These are phyloP conservation scores for Sciaenops ocellatus DNA, from an alignment of 2,797 vertebrate genomes.

Conservation along the genomic window DNA sequence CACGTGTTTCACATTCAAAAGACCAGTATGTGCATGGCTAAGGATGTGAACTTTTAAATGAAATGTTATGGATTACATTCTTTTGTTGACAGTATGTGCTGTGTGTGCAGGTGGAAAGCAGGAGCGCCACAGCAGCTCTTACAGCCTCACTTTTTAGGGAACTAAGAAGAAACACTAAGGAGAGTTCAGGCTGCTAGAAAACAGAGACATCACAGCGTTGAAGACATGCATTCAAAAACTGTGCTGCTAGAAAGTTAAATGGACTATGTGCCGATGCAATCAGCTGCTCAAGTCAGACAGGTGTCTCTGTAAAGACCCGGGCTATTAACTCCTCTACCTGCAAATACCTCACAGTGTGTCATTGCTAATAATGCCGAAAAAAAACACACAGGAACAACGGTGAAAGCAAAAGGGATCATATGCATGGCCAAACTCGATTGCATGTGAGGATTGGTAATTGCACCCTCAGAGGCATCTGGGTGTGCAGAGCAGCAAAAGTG, in stretches of 20 bases:
- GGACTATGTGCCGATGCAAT: conserved; percentile 77
- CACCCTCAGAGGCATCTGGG: conserved; percentile 84
- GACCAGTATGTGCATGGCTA: background rate
- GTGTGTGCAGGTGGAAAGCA: conserved; percentile 8
- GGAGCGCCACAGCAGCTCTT: conserved; percentile 12
- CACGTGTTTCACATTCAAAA: background rate
- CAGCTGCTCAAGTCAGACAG: conserved; percentile 80
- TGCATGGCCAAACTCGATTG: conserved; percentile 81
- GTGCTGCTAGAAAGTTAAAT: conserved; percentile 78
- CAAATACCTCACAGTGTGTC: conserved; percentile 73
- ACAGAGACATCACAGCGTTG: conserved; percentile 68
- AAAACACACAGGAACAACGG: conserved; percentile 59
- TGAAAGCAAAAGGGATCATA: conserved; percentile 81
- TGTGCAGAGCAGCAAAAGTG: conserved; percentile 82
- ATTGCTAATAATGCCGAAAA: conserved; percentile 79
- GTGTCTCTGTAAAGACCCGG: conserved; percentile 77
- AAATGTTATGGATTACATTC: conserved; percentile 24
- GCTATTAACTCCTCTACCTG: conserved; percentile 82
- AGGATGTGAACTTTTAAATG: conserved; percentile 33
- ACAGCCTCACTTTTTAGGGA: conserved; percentile 26
- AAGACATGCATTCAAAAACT: conserved; percentile 48
- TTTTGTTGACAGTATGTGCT: background rate
- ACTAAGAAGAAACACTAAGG: conserved; percentile 12
- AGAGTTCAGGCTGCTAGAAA: conserved; percentile 31
- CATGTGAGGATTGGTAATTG: conserved; percentile 88